These are phyloP conservation scores for Tipula lateralis DNA, from an alignment of 2,888 invertebrate species.

Conservation along the genomic window DNA sequence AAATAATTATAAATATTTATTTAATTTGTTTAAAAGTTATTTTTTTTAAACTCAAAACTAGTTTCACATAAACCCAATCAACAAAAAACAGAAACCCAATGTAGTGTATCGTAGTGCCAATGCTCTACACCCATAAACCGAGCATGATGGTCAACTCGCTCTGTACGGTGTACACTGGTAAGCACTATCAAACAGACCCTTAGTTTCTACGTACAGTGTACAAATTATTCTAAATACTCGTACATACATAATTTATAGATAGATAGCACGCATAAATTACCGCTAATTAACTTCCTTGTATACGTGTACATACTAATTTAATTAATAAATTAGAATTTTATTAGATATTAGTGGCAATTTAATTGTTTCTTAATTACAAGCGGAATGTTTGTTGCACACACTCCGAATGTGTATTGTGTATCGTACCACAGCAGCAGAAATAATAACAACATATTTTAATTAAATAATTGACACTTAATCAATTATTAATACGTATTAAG, in stretches of 20 bases:
- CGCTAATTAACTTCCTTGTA: neutral
- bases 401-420: too few relatives aligned
- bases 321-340: slow-evolving; percentile 8
- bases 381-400: neutral
- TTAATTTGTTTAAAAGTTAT: too few relatives aligned
- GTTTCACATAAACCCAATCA: too few relatives aligned
- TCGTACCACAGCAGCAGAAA: neutral
- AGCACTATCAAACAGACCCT: too few relatives aligned
- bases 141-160: too few relatives aligned
- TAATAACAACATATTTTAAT: neutral
- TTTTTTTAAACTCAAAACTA: too few relatives aligned
- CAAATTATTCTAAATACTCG: neutral
- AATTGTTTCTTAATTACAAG: neutral
- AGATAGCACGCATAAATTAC: neutral
- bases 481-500: neutral
- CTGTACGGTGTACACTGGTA: too few relatives aligned
- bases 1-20: too few relatives aligned
- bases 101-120: too few relatives aligned
- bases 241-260: neutral
- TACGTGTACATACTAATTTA: neutral
- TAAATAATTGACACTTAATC: slow-evolving; percentile 5
- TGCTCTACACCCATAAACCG: too few relatives aligned
- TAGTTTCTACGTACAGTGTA: neutral
- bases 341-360: slow-evolving; percentile 1
- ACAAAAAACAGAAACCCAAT: too few relatives aligned